A percentile compares a stretch with the other conserved stretches of the same genome.
phyloP scores from a whole-genome alignment of 2,797 vertebrate genomes.

The Buceros bicornis region DNA sequence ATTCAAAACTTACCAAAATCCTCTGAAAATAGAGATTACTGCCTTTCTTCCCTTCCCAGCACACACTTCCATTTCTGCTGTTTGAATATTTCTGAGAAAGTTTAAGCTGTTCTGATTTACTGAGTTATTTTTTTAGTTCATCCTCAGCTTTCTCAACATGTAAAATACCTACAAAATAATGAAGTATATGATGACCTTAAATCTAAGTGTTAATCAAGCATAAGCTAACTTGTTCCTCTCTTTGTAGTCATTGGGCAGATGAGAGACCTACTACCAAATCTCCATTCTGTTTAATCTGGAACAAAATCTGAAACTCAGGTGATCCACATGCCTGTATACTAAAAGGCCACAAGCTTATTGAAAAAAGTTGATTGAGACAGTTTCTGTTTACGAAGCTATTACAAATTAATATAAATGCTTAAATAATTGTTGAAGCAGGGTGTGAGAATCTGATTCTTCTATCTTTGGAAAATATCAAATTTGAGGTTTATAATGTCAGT shows the following conservation, averaged over 20 bases:
- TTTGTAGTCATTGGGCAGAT: neutral
- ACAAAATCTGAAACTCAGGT: neutral
- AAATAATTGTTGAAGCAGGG: neutral
- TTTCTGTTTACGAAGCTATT: neutral
- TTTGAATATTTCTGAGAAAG: neutral
- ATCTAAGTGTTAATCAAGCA: neutral
- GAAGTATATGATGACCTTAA: neutral
- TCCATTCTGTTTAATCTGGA: neutral
- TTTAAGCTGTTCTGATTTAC: neutral
- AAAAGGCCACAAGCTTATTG: neutral
- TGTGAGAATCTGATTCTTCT: neutral
- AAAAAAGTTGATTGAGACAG: neutral
- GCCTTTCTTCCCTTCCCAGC: neutral
- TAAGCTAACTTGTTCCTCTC: neutral
- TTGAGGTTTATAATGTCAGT: neutral
- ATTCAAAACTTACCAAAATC: neutral
- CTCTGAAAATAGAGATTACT: neutral
- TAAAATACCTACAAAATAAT: neutral
- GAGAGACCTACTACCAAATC: neutral
- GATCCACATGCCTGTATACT: neutral
- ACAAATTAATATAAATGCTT: neutral
- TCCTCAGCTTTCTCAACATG: neutral
- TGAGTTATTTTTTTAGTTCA: neutral
- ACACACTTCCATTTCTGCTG: neutral
- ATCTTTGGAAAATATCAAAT: neutral